Evolutionary conservation across 2,113 vertebrate species (phyloP), one percentile per base, ranked within the genome.

Genomic region (Microtus montanus): DNA sequence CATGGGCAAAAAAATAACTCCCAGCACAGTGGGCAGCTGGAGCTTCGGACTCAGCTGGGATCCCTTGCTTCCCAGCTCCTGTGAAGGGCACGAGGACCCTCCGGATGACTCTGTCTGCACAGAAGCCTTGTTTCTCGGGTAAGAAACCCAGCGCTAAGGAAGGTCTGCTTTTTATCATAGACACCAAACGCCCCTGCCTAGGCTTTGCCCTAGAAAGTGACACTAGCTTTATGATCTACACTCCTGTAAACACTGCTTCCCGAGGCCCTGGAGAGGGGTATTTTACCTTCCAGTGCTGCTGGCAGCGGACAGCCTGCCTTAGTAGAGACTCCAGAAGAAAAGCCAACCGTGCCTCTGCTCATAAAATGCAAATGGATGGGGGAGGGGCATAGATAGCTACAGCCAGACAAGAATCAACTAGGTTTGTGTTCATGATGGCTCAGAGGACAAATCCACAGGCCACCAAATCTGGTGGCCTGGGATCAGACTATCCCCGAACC

Each of bases 41-140:
- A 41, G n/a, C 44, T 28, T 63, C 0, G 0, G 0, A 13, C n/a
- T 2, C 4, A 0, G 4, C 0, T 28, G 33, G 3, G 41, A 14
- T 38, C 22, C 47, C 11, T 5, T 54, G 44, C 3, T 10, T 63
- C 24, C 58, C 30, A 5, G 20, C 28, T 5, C 49, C 71, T 73
- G 41, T 2, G 13, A 28, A n/a, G 41, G 24, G 17, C 44, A 12
- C 0, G 3, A 28, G 79, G 26, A 41, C 38, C 35, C 7, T 20
- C 17, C 84, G 5, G 13, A 4, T 17, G 14, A 41, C 26, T 85
- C 52, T 12, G 6, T 2, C 52, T 47, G 28, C 1, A 0, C 47
- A 64, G 44, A 0, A 47, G n/a, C 54, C 38, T 47, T 30, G 85
- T 66, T 52, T 68, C 38, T 71, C 19, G 35, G 38, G 38, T 20